Conservation (phyloP, 2,888 invertebrate genomes). For the Blastobasis adustella region DNA sequence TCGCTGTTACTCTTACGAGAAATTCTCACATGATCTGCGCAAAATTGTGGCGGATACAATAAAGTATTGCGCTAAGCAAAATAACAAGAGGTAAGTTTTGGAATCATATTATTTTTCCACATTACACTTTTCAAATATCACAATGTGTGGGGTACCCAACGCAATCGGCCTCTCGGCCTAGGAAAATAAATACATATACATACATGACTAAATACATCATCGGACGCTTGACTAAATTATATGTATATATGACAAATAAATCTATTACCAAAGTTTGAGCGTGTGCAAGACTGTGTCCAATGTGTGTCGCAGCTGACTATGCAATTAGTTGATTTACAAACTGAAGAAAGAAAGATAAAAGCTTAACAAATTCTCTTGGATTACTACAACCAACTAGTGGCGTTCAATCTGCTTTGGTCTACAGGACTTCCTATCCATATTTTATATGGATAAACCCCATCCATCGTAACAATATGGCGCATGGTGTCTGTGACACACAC, state of each 20-base stretch:
- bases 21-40: conserved; percentile 15
- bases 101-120: conserved; percentile 11
- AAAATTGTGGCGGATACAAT: conserved; percentile 18
- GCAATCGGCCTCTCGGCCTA: conserved; percentile 19
- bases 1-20: not conserved
- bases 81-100: conserved; percentile 11
- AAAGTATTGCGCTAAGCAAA: not conserved
- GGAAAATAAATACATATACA: conserved; percentile 29
- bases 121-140: conserved; percentile 15
- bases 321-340: too few species aligned
- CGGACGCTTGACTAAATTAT: conserved; percentile 21
- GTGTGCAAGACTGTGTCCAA: not conserved
- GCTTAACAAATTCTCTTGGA: too few species aligned
- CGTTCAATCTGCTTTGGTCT: too few species aligned
- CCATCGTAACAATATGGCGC: too few species aligned
- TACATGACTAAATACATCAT: conserved; percentile 35
- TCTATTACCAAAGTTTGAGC: conserved; percentile 10
- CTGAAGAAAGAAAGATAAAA: too few species aligned
- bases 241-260: conserved; percentile 20
- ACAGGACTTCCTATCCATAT: too few species aligned
- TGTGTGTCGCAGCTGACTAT: too few species aligned
- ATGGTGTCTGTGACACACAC: too few species aligned
- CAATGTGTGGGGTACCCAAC: conserved; percentile 22
- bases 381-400: too few species aligned
- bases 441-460: too few species aligned